Base-by-base conservation (phyloP, 2,797 vertebrate genomes). In the Corythornis leucogaster region DNA sequence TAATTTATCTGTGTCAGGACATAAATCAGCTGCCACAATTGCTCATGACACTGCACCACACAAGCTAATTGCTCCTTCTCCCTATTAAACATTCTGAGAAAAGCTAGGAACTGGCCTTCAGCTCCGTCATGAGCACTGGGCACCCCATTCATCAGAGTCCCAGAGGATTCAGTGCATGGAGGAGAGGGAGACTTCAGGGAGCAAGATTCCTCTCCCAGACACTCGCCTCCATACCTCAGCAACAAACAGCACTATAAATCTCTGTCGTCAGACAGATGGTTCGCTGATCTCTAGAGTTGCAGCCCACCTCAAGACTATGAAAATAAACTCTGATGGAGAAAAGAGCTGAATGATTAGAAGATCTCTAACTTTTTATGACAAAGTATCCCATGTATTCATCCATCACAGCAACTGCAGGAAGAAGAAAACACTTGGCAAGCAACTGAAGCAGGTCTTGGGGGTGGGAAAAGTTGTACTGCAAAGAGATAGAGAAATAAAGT, bases 221-320 rank as follows among this genome's bases (percentile, higher is more conserved):
- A 38, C 61, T 89, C 22, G 30, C 84, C 73, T 91, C 31, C 15
- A 0, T 20, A 80, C 21, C 21, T 5, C 35, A 50, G 83, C 40
- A 82, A 64, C 74, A 82, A 94, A 87, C 83, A 81, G 91, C 59
- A n/a, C 19, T 2, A 92, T 91, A 69, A 80, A 79, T 95, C 90
- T 85, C 59, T 69, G 80, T 48, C 63, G 5, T 30, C 81, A 76
- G 76, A 28, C 90, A 89, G 93, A 90, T 80, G 50, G 73, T 50
- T 80, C 11, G 14, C 58, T 93, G 91, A 83, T 86, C 64, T 42
- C 25, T 5, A 6, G 77, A 9, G 1, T 7, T 31, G 62, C n/a
- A 70, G 51, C 75, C 80, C 83, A 68, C 80, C 79, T 63, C 59
- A 4, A 90, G 89, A 78, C 53, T 38, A 28, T 16, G 64, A 55